Conservation (phyloP, 2,113 vertebrate species). For the Porphyrio hochstetteri region DNA sequence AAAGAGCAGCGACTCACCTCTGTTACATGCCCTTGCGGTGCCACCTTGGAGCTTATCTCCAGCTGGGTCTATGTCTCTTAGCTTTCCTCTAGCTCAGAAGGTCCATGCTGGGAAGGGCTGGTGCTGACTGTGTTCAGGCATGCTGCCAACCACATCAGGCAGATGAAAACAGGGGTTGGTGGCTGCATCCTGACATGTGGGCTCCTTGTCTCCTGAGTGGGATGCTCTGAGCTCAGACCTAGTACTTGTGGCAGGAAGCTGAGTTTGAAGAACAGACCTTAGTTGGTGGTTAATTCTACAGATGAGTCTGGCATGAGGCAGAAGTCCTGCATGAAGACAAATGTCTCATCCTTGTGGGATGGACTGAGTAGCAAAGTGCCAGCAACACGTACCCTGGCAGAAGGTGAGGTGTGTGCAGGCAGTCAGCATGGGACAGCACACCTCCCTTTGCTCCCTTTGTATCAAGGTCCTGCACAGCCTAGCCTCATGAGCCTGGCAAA, state of each 20-base stretch:
- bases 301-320: neutral
- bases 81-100: neutral
- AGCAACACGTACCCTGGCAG: accelerated
- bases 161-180: neutral
- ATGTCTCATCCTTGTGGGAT: neutral
- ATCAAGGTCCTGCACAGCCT: neutral
- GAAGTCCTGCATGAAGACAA: neutral
- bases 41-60: neutral
- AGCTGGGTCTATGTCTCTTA: neutral
- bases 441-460: neutral
- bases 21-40: neutral
- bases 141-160: neutral
- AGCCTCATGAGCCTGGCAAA: neutral
- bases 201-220: neutral
- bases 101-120: neutral
- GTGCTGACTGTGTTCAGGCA: neutral
- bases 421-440: neutral
- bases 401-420: neutral
- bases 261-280: neutral
- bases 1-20: neutral
- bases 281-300: neutral
- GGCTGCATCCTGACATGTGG: neutral
- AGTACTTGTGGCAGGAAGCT: neutral
- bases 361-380: neutral
- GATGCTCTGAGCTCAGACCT: neutral